Evolutionary conservation across 1,140 invertebrate genomes (phyloP).

Genomic region (Calephelis virginiensis): DNA sequence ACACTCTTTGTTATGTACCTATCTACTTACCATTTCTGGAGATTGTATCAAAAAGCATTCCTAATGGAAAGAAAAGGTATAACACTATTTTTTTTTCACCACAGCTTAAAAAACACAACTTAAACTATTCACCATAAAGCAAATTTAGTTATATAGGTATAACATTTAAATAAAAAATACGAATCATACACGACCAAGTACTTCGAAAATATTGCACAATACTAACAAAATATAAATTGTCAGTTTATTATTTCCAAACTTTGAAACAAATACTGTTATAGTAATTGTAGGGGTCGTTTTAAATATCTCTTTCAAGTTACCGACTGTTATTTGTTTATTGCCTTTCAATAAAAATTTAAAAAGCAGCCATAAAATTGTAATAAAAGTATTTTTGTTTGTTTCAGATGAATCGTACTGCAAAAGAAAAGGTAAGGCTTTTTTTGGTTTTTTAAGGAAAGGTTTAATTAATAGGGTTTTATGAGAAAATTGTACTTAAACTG

Average conservation of each 20-base stretch:
- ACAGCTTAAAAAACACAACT: not conserved
- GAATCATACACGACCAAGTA: not conserved
- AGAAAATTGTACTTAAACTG: not conserved
- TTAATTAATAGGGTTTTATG: too few relatives aligned
- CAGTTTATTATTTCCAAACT: not conserved
- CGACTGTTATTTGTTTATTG: constrained; percentile 8
- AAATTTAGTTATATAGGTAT: not conserved
- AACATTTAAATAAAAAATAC: not conserved
- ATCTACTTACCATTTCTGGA: not conserved
- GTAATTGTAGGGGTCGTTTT: not conserved
- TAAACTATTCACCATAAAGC: not conserved
- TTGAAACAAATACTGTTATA: not conserved
- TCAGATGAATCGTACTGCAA: not conserved
- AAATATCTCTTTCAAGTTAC: constrained; percentile 1
- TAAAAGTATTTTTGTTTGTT: not conserved
- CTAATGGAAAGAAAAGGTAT: too few relatives aligned
- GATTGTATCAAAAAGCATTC: too few relatives aligned
- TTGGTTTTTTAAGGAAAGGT: not conserved
- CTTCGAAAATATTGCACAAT: not conserved
- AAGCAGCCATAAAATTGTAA: not conserved
- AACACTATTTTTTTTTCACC: too few relatives aligned
- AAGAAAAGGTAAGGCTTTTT: not conserved
- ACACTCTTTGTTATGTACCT: too few relatives aligned
- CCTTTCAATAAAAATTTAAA: not conserved
- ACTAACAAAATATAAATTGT: not conserved